These are phyloP conservation scores for Rhabdomys pumilio DNA, from an alignment of 2,797 vertebrate species.

Conservation along the genomic window DNA sequence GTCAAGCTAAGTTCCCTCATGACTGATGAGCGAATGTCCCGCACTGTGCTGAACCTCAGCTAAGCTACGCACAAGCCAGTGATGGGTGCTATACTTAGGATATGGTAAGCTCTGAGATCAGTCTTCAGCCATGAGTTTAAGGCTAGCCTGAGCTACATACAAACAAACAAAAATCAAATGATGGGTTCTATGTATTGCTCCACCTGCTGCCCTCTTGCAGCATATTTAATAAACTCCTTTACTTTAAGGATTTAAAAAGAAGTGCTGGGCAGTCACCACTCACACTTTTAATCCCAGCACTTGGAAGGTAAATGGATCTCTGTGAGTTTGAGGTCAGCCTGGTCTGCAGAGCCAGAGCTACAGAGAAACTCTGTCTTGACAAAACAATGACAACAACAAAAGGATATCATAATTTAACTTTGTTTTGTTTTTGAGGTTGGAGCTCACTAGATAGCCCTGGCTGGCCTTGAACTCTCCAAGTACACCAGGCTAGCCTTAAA, in stretches of 20 bases:
- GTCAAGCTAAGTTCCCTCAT: background rate
- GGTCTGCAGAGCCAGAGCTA: background rate
- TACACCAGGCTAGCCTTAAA: background rate
- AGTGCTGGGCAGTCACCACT: background rate
- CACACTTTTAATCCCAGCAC: background rate
- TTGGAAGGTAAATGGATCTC: background rate
- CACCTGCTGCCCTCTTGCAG: background rate
- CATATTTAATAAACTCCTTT: background rate
- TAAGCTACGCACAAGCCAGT: background rate
- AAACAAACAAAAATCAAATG: background rate
- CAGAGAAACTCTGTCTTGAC: background rate
- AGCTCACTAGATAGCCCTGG: background rate
- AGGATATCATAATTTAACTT: background rate
- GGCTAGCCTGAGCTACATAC: background rate
- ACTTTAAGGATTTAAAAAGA: background rate
- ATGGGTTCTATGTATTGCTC: too few relatives aligned
- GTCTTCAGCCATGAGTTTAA: background rate
- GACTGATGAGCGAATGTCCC: background rate
- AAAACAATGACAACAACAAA: background rate
- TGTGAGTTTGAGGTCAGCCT: background rate
- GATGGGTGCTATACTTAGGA: background rate
- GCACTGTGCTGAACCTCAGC: background rate
- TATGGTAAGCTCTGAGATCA: background rate
- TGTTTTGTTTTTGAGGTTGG: background rate
- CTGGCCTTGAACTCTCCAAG: too few relatives aligned